A percentile compares a stretch with the other conserved stretches of the same genome.
phyloP scores from a whole-genome alignment of 2,888 invertebrate genomes.

The Tupiocoris notatus region DNA sequence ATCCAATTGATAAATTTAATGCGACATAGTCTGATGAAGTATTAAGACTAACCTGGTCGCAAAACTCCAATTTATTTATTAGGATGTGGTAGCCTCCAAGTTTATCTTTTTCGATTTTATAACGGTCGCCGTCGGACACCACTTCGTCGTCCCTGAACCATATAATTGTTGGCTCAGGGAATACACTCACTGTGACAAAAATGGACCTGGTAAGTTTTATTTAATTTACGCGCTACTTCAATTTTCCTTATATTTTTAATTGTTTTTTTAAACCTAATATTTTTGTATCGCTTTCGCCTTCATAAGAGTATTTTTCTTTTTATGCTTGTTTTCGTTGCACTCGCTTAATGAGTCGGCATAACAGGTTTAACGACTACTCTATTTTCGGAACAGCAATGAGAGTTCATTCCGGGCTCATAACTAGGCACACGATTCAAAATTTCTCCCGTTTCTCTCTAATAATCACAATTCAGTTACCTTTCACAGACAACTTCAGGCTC shows the following conservation, averaged over 20 bases:
- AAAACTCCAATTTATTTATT: conserved; percentile 71
- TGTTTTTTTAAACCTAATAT: neutral
- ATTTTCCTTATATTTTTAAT: neutral
- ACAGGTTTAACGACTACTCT: too few species aligned
- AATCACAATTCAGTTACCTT: conserved; percentile 63
- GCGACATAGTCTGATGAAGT: too few species aligned
- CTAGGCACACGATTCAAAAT: too few species aligned
- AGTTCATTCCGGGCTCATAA: too few species aligned
- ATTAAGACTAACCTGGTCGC: conserved; percentile 70
- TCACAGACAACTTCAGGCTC: conserved; percentile 73
- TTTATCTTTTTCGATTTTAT: conserved; percentile 66
- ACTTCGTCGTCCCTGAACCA: conserved; percentile 89
- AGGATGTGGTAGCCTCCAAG: conserved; percentile 72
- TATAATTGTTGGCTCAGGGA: conserved; percentile 74
- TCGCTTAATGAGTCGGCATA: too few species aligned
- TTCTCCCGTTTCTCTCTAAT: too few species aligned
- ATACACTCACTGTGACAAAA: conserved; percentile 66
- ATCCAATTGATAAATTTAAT: too few species aligned
- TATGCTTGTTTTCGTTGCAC: too few species aligned
- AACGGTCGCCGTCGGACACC: conserved; percentile 66
- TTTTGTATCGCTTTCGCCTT: too few species aligned
- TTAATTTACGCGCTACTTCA: conserved; percentile 21
- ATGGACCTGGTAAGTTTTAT: neutral
- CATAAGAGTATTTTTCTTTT: too few species aligned
- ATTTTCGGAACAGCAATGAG: too few species aligned